Base-by-base conservation (phyloP, 30 jellyfish, hydroid and myxozoan genomes). In the Pseudorhiza aurosa region DNA sequence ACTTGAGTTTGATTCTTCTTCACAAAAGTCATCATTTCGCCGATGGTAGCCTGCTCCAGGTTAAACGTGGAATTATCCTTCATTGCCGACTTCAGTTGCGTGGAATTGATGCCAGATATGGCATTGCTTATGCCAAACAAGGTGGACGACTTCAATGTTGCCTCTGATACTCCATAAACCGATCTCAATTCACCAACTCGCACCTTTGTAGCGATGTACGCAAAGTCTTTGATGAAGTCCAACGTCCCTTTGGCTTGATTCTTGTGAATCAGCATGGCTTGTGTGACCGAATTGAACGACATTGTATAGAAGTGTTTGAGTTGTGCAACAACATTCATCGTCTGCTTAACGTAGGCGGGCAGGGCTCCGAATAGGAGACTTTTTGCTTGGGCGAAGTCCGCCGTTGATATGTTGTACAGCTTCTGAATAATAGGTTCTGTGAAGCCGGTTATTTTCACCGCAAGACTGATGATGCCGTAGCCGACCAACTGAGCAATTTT, bases 251-350 rank as follows among this genome's bases (percentile, higher is more conserved):
- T 72, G 1, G 85, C 26, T 12, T 36, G 24, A 29, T 71, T 71
- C 36, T 71, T 71, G 56, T 71, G 85, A 8, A 46, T 10, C 19
- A 71, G 71, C 58, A 71, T 15, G 7, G 85, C 85, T 8, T 45
- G 31, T 1, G 85, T 72, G 9, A 71, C n/a, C 21, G 77, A 63
- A 39, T 63, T 28, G 29, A 32, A 32, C 0, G 87, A 74, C 87
- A 74, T 32, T 22, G 76, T 74, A 17, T 74, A 57, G 68, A 53
- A 74, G 25, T 74, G 87, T 33, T 57, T 74, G 8, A 74, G 17
- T 7, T 32, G 43, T 0, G 56, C 22, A 32, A 10, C 32, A 7
- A 36, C 63, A 17, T 58, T 58, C 47, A 58, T 27, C 8, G 17
- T 21, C 63, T 31, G 68, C 29, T 74, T 74, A 1, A 58, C 87